phyloP scores from a whole-genome alignment of 2,888 invertebrate species.

The Acanthosoma haemorrhoidale region DNA sequence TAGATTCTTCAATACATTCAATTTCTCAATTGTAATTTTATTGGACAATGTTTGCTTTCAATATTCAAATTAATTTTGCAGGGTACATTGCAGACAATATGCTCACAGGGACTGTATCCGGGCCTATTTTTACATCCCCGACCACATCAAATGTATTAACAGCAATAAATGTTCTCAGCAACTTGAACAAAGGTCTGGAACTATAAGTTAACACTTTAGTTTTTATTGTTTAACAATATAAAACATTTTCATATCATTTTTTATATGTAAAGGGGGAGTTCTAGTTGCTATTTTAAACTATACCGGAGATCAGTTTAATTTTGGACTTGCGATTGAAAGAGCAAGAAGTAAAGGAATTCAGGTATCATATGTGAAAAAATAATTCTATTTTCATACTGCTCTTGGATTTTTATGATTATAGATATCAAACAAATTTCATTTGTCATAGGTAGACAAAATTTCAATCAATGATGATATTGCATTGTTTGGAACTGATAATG shows the following conservation, averaged over 20 bases:
- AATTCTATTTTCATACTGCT: too few relatives aligned
- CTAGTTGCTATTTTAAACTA: conserved; percentile 69
- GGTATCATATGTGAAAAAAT: not conserved
- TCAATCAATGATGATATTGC: conserved; percentile 68
- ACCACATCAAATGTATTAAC: conserved; percentile 63
- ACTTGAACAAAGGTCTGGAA: conserved; percentile 53
- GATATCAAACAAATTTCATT: not conserved
- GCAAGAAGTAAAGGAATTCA: conserved; percentile 55
- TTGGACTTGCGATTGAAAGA: conserved; percentile 74
- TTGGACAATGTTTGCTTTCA: too few relatives aligned
- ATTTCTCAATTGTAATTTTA: too few relatives aligned
- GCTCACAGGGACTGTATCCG: conserved; percentile 72
- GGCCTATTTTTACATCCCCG: conserved; percentile 72
- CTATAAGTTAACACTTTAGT: not conserved
- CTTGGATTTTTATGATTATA: too few relatives aligned
- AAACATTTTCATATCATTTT: not conserved
- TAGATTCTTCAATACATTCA: too few relatives aligned
- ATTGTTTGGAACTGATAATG: conserved; percentile 47
- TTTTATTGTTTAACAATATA: not conserved
- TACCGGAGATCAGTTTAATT: conserved; percentile 72
- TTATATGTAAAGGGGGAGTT: conserved; percentile 52
- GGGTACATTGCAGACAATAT: conserved; percentile 75
- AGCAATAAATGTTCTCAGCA: conserved; percentile 57
- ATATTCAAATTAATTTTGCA: conserved; percentile 45
- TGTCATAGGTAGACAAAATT: conserved; percentile 47